Evolutionary conservation across 2,888 invertebrate genomes (phyloP).

Genomic region (Corbicula japonica): DNA sequence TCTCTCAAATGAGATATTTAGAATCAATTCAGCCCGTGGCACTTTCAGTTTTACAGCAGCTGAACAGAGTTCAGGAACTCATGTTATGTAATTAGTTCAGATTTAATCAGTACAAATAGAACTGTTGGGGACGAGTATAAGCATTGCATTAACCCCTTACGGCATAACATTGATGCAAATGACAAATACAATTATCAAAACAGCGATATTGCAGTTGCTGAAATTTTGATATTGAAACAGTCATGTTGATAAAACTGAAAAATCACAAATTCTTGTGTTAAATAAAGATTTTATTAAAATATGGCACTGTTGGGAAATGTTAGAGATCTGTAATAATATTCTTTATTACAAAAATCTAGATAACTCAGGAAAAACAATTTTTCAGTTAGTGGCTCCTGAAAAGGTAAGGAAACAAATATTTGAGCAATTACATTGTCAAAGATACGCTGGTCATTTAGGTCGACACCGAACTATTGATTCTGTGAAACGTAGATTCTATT

Average conservation of each 20-base stretch:
- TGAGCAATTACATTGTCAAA: constrained; percentile 17
- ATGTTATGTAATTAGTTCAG: too few relatives aligned
- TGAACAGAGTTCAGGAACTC: too few relatives aligned
- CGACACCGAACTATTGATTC: constrained; percentile 53
- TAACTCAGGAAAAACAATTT: not conserved
- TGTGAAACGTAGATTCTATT: constrained; percentile 54
- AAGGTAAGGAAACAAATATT: constrained; percentile 9
- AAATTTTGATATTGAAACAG: constrained; percentile 3
- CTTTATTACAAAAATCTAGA: not conserved
- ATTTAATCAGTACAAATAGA: too few relatives aligned
- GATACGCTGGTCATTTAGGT: constrained; percentile 60
- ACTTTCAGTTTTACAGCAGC: too few relatives aligned
- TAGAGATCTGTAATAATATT: not conserved
- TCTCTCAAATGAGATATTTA: not conserved
- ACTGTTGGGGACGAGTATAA: too few relatives aligned
- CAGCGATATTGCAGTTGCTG: not conserved
- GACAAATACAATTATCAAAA: too few relatives aligned
- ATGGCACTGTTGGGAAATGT: constrained; percentile 20
- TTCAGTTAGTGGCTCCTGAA: constrained; percentile 20
- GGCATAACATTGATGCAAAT: not conserved
- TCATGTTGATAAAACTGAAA: constrained; percentile 3
- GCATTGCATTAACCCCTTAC: not conserved
- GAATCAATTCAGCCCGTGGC: constrained; percentile 1
- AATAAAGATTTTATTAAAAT: constrained; percentile 11
- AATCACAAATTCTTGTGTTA: not conserved